Evolutionary conservation across 2,113 vertebrate species (phyloP).

Genomic region (Oostethus manadensis): DNA sequence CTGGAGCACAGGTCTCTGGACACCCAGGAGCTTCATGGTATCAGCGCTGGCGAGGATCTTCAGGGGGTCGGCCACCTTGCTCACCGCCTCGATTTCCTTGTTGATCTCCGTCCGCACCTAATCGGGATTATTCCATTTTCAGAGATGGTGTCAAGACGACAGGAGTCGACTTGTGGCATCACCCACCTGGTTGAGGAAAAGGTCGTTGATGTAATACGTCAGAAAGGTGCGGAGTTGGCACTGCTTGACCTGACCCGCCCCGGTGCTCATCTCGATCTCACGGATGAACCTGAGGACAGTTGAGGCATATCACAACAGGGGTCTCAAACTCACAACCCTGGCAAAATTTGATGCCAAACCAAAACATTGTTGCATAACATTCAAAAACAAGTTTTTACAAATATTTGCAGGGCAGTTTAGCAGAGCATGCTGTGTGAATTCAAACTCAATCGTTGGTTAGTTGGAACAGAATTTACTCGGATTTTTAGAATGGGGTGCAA

Average conservation of each 20-base stretch:
- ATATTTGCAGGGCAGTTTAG: too few species aligned
- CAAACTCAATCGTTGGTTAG: too few species aligned
- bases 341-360: too few species aligned
- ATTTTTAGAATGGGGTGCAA: too few species aligned
- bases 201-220: slow-evolving; percentile 94
- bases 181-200: slow-evolving; percentile 90
- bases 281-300: slow-evolving; percentile 84
- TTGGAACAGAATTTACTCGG: too few species aligned
- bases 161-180: not conserved
- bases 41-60: slow-evolving; percentile 90
- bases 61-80: slow-evolving; percentile 87
- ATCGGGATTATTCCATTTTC: not conserved
- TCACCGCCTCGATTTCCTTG: slow-evolving; percentile 92
- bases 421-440: too few species aligned
- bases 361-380: too few species aligned
- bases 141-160: not conserved
- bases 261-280: slow-evolving; percentile 88
- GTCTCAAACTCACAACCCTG: too few species aligned
- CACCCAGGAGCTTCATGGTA: slow-evolving; percentile 90
- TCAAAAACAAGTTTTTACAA: too few species aligned
- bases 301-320: not conserved
- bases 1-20: slow-evolving; percentile 93
- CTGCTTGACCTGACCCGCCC: slow-evolving; percentile 85
- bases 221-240: slow-evolving; percentile 93
- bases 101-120: slow-evolving; percentile 94